Percentiles rank a stretch among this genome's conserved stretches.
These are phyloP conservation scores for Gobionotothen gibberifrons DNA, from an alignment of 2,797 vertebrate species.

Conservation along the genomic window DNA sequence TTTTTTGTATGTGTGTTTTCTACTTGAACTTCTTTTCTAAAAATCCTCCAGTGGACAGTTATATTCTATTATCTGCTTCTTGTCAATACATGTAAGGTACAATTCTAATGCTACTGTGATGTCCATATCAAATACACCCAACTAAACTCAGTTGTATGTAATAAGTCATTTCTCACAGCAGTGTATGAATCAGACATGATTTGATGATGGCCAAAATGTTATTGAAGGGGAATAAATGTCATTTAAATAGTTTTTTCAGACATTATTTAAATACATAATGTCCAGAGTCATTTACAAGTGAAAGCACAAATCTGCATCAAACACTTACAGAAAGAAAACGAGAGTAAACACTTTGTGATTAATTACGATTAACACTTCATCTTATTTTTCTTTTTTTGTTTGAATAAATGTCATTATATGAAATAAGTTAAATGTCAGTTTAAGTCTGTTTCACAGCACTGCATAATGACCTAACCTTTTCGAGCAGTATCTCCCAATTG, in stretches of 20 bases:
- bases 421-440: constrained; percentile 19
- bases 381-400: neutral
- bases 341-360: neutral
- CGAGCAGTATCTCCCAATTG: constrained; percentile 8
- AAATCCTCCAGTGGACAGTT: no score
- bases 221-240: neutral
- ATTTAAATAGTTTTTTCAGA: neutral
- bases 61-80: no score
- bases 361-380: neutral
- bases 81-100: no score
- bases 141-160: neutral
- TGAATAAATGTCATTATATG: constrained; percentile 18
- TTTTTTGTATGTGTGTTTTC: no score
- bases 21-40: no score
- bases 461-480: constrained; percentile 7
- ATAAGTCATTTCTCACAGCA: neutral
- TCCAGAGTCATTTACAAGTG: neutral
- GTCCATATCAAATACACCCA: no score
- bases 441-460: constrained; percentile 19
- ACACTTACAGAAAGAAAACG: neutral
- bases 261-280: neutral
- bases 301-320: neutral
- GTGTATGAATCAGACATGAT: neutral
- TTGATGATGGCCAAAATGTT: neutral
- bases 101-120: no score